Conservation (phyloP, 2,797 vertebrate genomes). For the Furcifer pardalis region DNA sequence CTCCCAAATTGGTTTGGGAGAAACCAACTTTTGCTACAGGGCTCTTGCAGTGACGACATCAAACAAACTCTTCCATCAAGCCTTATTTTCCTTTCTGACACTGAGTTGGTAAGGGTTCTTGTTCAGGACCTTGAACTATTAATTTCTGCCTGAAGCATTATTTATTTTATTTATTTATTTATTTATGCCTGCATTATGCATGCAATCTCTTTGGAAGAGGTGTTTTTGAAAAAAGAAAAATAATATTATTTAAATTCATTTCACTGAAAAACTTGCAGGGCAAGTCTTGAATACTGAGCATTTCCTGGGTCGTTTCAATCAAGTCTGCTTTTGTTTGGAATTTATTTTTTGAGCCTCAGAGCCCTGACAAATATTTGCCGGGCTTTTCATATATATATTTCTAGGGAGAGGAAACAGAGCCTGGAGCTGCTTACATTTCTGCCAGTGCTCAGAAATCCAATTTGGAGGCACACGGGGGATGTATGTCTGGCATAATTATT, state of each 20-base stretch:
- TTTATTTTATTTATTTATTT: conserved; percentile 5
- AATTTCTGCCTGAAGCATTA: conserved; percentile 7
- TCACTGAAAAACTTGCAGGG: background rate
- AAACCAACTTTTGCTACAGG: background rate
- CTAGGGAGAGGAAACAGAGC: accelerated
- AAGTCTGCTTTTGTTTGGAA: background rate
- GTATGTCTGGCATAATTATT: background rate
- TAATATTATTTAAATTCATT: background rate
- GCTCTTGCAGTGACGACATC: background rate
- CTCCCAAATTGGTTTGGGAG: background rate
- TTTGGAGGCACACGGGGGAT: conserved; percentile 2
- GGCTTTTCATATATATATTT: background rate
- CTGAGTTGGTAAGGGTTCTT: background rate
- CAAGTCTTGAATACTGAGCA: background rate
- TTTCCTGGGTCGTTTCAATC: background rate
- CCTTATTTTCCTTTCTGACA: background rate
- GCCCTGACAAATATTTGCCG: background rate
- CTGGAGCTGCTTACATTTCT: background rate
- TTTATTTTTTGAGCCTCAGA: background rate
- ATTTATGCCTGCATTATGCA: background rate
- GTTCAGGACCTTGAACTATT: background rate
- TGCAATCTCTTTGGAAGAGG: background rate
- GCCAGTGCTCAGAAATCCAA: accelerated
- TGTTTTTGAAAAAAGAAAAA: accelerated
- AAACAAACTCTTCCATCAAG: background rate